A percentile compares a stretch with the other conserved stretches of the same genome.
Evolutionary conservation across 2,888 invertebrate genomes (phyloP).

Genomic region (Epiblema foenella): DNA sequence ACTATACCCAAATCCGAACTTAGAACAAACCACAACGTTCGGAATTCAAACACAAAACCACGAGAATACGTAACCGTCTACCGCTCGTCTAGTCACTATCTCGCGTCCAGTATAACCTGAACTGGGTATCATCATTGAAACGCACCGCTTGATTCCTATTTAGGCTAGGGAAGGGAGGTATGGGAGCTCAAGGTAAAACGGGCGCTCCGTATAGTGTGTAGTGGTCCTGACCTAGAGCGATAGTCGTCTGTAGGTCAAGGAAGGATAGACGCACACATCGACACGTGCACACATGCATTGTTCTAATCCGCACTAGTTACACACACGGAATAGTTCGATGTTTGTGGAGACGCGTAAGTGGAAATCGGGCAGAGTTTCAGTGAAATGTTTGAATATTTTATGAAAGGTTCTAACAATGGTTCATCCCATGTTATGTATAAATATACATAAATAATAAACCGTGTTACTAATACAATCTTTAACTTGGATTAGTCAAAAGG

Average conservation of each 20-base stretch:
- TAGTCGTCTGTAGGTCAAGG: constrained; percentile 83
- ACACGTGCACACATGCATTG: constrained; percentile 34
- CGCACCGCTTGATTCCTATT: constrained; percentile 51
- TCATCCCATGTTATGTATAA: background rate
- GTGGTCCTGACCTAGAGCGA: constrained; percentile 82
- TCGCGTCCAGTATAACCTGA: constrained; percentile 61
- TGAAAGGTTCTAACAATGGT: background rate
- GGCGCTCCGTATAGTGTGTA: constrained; percentile 71
- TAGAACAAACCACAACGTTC: constrained; percentile 46
- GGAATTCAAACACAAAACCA: constrained; percentile 52
- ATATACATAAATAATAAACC: too few relatives aligned
- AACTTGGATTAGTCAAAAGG: too few relatives aligned
- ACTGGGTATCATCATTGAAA: constrained; percentile 58
- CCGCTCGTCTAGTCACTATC: constrained; percentile 74
- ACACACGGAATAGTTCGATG: constrained; percentile 59
- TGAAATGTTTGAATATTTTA: background rate
- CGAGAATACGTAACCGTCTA: constrained; percentile 67
- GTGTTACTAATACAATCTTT: too few relatives aligned
- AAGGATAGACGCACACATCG: constrained; percentile 72
- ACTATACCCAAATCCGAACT: constrained; percentile 54
- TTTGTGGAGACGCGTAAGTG: constrained; percentile 32
- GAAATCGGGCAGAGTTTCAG: constrained; percentile 4
- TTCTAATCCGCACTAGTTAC: constrained; percentile 48
- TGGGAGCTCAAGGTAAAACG: constrained; percentile 56
- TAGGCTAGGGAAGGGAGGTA: constrained; percentile 45